These are phyloP conservation scores for Gymnothorax reevesii DNA, from an alignment of 2,797 vertebrate species.

Conservation along the genomic window DNA sequence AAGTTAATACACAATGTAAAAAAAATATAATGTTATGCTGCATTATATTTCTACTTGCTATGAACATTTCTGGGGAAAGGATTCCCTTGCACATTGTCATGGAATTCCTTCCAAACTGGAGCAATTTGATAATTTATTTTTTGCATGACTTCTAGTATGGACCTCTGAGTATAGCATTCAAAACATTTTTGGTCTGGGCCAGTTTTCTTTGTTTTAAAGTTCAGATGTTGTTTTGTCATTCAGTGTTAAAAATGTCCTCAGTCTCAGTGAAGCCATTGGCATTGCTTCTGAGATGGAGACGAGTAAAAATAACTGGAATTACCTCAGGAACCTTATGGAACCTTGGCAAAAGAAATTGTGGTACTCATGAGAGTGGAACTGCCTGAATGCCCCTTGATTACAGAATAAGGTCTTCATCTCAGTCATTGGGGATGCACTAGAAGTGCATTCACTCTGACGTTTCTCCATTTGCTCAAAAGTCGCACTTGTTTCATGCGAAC, in stretches of 20 bases:
- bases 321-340: conserved; percentile 28
- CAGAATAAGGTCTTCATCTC: conserved; percentile 19
- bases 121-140: background rate
- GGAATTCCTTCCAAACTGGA: background rate
- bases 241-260: conserved; percentile 10
- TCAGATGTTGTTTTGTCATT: conserved; percentile 19
- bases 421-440: background rate
- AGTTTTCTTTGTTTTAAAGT: background rate
- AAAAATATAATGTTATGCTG: background rate
- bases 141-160: background rate
- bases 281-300: conserved; percentile 6
- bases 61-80: background rate
- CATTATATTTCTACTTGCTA: background rate
- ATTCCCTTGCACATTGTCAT: background rate
- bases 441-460: background rate
- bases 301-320: conserved; percentile 21
- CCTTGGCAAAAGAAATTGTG: conserved; percentile 21
- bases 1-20: too few species aligned
- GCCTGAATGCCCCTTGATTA: conserved; percentile 14
- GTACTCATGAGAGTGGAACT: conserved; percentile 27
- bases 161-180: background rate
- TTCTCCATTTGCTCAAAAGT: background rate
- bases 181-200: background rate
- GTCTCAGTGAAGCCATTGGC: conserved; percentile 6
- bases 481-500: background rate